Conservation (phyloP, 1,140 invertebrate species). For the Marisa cornuarietis region DNA sequence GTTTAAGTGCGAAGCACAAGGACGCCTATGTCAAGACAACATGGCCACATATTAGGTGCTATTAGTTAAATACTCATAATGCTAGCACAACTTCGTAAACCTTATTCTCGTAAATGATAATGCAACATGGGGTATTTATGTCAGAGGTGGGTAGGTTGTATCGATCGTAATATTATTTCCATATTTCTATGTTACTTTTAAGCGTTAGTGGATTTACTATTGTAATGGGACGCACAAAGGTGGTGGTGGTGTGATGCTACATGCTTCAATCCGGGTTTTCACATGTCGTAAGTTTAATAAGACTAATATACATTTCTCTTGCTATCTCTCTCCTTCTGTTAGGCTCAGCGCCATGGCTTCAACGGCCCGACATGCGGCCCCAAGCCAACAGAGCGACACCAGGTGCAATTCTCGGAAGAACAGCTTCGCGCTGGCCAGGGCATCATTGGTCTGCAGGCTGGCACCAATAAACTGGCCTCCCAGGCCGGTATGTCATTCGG, state of each 20-base stretch:
- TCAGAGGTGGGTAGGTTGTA: too few species aligned
- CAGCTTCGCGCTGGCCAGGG: slow-evolving; percentile 89
- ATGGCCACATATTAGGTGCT: too few species aligned
- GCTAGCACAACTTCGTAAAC: too few species aligned
- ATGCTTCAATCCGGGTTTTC: too few species aligned
- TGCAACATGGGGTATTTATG: too few species aligned
- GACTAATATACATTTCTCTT: slow-evolving; percentile 8
- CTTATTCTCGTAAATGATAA: too few species aligned
- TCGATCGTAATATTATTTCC: too few species aligned
- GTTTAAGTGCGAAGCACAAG: background rate
- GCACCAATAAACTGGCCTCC: slow-evolving; percentile 79
- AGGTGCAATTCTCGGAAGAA: slow-evolving; percentile 81
- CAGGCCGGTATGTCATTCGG: slow-evolving; percentile 63
- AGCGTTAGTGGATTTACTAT: too few species aligned
- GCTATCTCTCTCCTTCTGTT: slow-evolving; percentile 21
- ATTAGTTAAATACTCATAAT: too few species aligned
- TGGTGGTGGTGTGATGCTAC: too few species aligned
- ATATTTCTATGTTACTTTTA: too few species aligned
- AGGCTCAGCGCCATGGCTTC: slow-evolving; percentile 59
- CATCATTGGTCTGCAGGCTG: slow-evolving; percentile 80
- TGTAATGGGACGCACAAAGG: too few species aligned
- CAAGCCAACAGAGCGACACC: slow-evolving; percentile 92
- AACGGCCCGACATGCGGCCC: slow-evolving; percentile 73
- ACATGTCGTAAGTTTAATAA: background rate
- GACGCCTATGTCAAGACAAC: background rate